Evolutionary conservation across 2,888 invertebrate species (phyloP), one percentile per base, ranked within the genome.

Genomic region (Cantharis lateralis): DNA sequence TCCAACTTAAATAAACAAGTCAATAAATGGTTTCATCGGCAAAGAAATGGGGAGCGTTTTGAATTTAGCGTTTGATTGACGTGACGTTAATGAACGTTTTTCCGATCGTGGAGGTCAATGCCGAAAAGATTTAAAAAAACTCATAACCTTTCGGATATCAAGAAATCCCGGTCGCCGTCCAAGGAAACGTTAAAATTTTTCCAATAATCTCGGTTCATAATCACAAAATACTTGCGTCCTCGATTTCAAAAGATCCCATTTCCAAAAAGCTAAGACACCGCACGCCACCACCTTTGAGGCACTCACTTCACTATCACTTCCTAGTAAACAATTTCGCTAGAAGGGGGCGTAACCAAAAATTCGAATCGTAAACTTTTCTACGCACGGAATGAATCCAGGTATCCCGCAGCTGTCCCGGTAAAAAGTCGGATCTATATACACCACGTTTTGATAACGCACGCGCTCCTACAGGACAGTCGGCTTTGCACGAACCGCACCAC

Each of bases 371-470:
- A 20, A 64, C 20, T 64, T 64, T 64, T 64, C 18, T 64, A 64
- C 64, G 64, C 32, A 64, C 20, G 15, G 20, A 20, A 64, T 48
- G 15, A 64, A 64, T 64, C 64, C 64, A 64, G 15, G 64, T 20
- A 15, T 64, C 64, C 64, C 15, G 63, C 48, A 24, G 32, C 32
- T 62, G 26, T 28, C 18, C 70, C 74, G 74, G 66, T 24, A 68
- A 72, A 72, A 72, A 63, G 73, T 73, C n/a, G 71, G 72, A 75
- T 73, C 75, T 32, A 75, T 73, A 75, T 24, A 73, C 13, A 48
- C 32, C 72, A 62, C 32, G 20, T 64, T 64, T 28, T 16, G 71
- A 62, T 24, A 72, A 74, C 78, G 76, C 78, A 76, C 70, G 78
- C 78, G 79, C 78, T 64, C 18, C 64, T 78, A 61, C 66, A 63